Conservation (phyloP, 2,797 vertebrate species). For the Botia almorhae region DNA sequence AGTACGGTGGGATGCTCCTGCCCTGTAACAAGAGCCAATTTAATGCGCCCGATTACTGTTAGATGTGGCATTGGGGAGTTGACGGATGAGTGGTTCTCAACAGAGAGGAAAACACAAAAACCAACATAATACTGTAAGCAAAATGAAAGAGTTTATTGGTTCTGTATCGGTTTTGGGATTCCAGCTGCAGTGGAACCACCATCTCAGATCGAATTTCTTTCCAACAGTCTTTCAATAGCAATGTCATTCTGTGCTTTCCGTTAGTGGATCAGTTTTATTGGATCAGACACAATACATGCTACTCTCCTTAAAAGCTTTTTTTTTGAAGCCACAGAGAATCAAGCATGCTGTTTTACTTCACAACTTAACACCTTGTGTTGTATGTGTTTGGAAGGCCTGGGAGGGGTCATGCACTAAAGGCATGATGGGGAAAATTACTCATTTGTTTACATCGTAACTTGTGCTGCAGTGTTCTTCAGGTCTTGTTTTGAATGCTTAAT, state of each 20-base stretch:
- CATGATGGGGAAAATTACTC: background rate
- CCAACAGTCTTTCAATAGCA: background rate
- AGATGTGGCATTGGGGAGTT: background rate
- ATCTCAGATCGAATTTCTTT: background rate
- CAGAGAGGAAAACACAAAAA: background rate
- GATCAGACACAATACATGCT: background rate
- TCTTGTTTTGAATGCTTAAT: background rate
- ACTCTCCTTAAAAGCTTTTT: background rate
- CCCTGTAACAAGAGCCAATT: background rate
- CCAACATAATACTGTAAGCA: background rate
- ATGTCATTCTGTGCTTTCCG: background rate
- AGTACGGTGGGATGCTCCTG: background rate
- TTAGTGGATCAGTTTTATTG: background rate
- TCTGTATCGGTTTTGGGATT: background rate
- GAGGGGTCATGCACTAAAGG: background rate
- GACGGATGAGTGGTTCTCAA: background rate
- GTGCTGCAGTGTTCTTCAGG: background rate
- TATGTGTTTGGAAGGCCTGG: background rate
- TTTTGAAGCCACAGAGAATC: background rate
- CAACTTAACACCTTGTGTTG: conserved; percentile 9
- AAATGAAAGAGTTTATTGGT: background rate
- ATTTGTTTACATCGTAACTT: background rate
- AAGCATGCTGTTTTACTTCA: background rate
- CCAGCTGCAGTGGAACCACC: background rate
- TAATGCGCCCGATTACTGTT: background rate